Conservation (phyloP, 2,797 vertebrate species). For the Anabacerthia variegaticeps region DNA sequence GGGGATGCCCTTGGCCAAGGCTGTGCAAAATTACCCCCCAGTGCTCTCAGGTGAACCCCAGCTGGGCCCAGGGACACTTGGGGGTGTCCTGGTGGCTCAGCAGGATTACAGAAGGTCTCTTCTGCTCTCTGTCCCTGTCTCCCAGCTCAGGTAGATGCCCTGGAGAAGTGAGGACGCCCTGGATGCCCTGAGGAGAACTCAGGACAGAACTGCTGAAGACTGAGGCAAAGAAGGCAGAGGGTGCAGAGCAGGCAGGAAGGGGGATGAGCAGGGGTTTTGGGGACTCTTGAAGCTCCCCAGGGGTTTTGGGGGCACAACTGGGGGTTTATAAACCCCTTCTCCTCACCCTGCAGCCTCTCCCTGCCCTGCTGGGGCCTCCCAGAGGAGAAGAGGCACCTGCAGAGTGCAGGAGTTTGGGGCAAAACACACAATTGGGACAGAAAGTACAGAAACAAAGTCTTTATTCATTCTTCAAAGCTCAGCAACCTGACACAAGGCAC, state of each 20-base stretch:
- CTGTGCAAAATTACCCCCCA: not conserved
- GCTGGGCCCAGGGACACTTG: too few species aligned
- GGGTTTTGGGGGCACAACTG: not conserved
- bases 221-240: not conserved
- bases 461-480: not conserved
- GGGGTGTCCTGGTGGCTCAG: too few species aligned
- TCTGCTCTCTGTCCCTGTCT: too few species aligned
- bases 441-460: not conserved
- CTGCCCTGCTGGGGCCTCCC: accelerated
- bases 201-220: not conserved
- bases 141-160: too few species aligned
- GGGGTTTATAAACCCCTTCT: not conserved
- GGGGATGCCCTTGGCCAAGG: not conserved
- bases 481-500: not conserved
- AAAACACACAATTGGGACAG: accelerated
- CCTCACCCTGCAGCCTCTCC: too few species aligned
- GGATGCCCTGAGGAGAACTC: too few species aligned
- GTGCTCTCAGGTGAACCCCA: not conserved
- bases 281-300: too few species aligned
- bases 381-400: too few species aligned
- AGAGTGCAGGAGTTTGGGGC: not conserved
- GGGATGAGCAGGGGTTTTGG: too few species aligned
- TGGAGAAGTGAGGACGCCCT: too few species aligned
- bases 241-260: not conserved
- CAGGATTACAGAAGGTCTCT: too few species aligned